Base-by-base conservation (phyloP, 2,797 vertebrate genomes). In the Cottoperca gobio region DNA sequence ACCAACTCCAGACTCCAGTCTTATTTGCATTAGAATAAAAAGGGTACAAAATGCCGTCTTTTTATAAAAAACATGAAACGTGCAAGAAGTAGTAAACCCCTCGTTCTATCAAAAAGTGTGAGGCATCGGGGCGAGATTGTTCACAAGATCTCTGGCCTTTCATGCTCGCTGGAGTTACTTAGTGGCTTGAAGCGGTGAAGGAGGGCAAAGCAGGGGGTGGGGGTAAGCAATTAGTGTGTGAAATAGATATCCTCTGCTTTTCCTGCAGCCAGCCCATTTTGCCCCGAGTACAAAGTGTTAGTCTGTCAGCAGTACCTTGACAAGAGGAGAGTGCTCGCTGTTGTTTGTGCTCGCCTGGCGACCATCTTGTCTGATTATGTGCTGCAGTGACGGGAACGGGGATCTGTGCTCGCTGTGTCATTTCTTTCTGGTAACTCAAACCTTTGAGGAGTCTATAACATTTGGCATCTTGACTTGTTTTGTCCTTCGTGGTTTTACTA, bases 211-310 rank as follows among this genome's bases (percentile, higher is more conserved):
- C 33, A 2, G 31, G 40, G 11, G 14, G 33, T n/a, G 40, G 69
- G 50, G 42, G 67, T n/a, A 78, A 68, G 86, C 85, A 89, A 89
- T 92, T 92, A 90, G 81, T 83, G 79, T 54, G 86, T 91, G 93
- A 88, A 92, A 93, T 78, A 71, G 90, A 92, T 89, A 92, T 53
- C 84, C 87, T 65, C 73, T 65, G 59, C 80, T 78, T 80, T 37
- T 81, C 70, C 71, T 52, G 74, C 75, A 42, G 73, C 71, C 70
- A 26, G 84, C 67, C 78, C 6, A 13, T 78, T 83, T 79, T 63
- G 76, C 82, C 73, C 52, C 24, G 60, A 84, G 79, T 76, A 92
- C 75, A 91, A 86, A 79, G 84, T 85, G 81, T 88, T 70, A 64
- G 82, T 86, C 86, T 91, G 84, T 91, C 89, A 89, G 85, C 83